Evolutionary conservation across 2,888 invertebrate genomes (phyloP).

Genomic region (Ochropacha duplaris): DNA sequence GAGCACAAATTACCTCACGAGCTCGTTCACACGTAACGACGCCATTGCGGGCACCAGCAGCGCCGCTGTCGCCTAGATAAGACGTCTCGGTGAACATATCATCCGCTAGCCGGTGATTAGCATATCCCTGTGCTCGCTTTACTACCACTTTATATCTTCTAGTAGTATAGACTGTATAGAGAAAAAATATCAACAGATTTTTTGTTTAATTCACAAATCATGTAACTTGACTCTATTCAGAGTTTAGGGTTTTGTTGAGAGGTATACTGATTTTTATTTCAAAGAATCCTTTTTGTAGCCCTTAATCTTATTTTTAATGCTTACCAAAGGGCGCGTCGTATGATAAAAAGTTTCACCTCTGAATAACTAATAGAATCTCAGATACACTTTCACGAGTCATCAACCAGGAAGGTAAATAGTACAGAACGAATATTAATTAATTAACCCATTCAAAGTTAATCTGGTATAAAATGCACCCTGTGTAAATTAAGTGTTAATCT

Average conservation of each 20-base stretch:
- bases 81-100: conserved; percentile 39
- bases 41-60: conserved; percentile 33
- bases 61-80: conserved; percentile 44
- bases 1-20: conserved; percentile 21
- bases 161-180: background rate
- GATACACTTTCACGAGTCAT: background rate
- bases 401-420: background rate
- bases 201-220: no score
- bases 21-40: conserved; percentile 36
- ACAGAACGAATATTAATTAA: background rate
- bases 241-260: no score
- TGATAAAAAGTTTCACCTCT: no score
- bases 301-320: no score
- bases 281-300: no score
- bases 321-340: no score
- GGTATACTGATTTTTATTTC: no score
- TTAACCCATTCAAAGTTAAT: background rate
- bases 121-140: conserved; percentile 38
- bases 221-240: no score
- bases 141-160: conserved; percentile 20
- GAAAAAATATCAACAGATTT: background rate
- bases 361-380: background rate
- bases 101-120: conserved; percentile 41
- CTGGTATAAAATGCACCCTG: no score
- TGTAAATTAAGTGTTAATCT: no score